Base-by-base conservation (phyloP, 2,113 vertebrate genomes). In the Grallaria varia region DNA sequence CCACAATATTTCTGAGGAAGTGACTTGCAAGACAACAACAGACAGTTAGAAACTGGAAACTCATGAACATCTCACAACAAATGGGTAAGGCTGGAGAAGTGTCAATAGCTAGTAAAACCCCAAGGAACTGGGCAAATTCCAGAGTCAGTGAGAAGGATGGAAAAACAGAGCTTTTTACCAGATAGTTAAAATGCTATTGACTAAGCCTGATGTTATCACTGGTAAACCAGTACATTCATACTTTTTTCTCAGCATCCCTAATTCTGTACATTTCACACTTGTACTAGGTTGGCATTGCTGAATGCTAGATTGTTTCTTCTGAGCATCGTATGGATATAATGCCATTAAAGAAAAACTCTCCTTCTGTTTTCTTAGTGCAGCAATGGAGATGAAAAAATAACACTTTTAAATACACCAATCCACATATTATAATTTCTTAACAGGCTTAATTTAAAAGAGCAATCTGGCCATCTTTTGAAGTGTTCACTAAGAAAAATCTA, bases 401-500 rank as follows among this genome's bases (percentile, higher is more conserved):
- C 59, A 76, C 37, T 78, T 92, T 42, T n/a, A 95, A 72, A 92
- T 59, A 84, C 20, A 62, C 74, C 25, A 24, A 91, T 84, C 73
- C 50, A 56, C 30, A 1, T 77, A 80, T 81, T 60, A 62, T 44
- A 79, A 62, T 31, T 69, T 74, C 76, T 84, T 90, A 95, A 81
- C 56, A 47, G 78, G 73, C 75, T 94, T 96, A 95, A 94, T 96
- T 95, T 94, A 92, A 55, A 82, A 93, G 90, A 92, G 40, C 66
- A 86, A 72, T 86, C 52, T 82, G 93, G 97, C 89, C 75, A 83
- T 80, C 67, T 66, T 93, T 74, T 78, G 40, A 84, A 95, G 68
- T 58, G 91, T 72, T 87, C 37, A 75, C 71, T 93, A 92, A 90
- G 81, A 92, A 95, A 94, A 97, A 87, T 73, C 68, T 90, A n/a